Base-by-base conservation (phyloP, 2,113 vertebrate genomes). In the Microtus pennsylvanicus region DNA sequence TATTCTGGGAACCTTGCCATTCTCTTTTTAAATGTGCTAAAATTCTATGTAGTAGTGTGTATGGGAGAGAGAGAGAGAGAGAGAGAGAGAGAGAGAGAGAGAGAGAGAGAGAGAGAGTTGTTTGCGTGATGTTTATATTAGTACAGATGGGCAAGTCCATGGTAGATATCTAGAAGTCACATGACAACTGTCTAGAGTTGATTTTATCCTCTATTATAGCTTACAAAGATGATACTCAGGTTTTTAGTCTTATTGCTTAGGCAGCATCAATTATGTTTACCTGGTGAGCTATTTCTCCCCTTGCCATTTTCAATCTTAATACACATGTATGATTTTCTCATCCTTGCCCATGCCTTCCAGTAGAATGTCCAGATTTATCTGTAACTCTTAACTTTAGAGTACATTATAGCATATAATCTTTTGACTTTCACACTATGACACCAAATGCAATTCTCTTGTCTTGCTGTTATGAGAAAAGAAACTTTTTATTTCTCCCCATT, bases 231-330 rank as follows among this genome's bases (percentile, higher is more conserved):
- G 14, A 9, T 19, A 45, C 42, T 30, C 26, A 65, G 30, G 24
- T 26, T 65, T 17, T 14, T 8, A 35, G 17, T 47, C 28, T 47
- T 22, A 50, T 12, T 35, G 12, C 28, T 33, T 33, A 69, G 12
- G 12, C 16, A 67, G 0, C 10, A 35, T 10, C 9, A 24, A 24
- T 42, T 7, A 35, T 4, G 1, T 50, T 5, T 50, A 7, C 3
- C 5, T 50, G 28, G 3, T 50, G 7, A 80, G 35, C 1, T 35
- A 22, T 52, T 11, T 61, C 1, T n/a, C 12, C 19, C 17, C 8
- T 55, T 72, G 4, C 1, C 17, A 55, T 26, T 55, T 38, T 28
- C 16, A 74, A 5, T 7, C 4, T 58, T 61, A 61, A 5, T 24
- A 33, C 45, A 35, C 42, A 72, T 77, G 17, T 91, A 42, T 61